Conservation (phyloP, 1,140 invertebrate species). For the Sarcophaga peregrina region DNA sequence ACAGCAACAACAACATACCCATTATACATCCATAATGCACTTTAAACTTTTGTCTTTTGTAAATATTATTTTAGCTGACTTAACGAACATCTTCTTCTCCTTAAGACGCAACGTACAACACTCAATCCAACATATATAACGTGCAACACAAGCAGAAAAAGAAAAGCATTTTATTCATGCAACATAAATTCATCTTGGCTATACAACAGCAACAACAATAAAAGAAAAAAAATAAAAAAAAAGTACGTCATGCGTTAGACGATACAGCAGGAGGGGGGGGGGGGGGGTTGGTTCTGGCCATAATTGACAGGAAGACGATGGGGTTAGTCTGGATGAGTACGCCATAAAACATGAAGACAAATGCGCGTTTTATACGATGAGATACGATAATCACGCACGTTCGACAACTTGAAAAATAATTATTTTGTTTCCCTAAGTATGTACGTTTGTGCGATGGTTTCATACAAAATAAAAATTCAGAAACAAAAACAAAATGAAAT, state of each 20-base stretch:
- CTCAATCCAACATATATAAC: background rate
- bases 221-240: background rate
- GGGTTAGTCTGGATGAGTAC: background rate
- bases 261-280: background rate
- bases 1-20: background rate
- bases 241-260: too few relatives aligned
- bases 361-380: slow-evolving; percentile 12
- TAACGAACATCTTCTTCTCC: background rate
- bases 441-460: background rate
- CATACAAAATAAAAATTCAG: background rate
- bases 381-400: slow-evolving; percentile 45
- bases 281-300: background rate
- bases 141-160: background rate
- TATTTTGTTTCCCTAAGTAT: slow-evolving; percentile 28
- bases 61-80: slow-evolving; percentile 41
- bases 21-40: slow-evolving; percentile 37
- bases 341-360: slow-evolving; percentile 25
- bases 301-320: background rate
- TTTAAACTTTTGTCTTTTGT: slow-evolving; percentile 41
- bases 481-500: too few relatives aligned
- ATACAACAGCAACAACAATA: background rate
- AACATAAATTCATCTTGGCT: too few relatives aligned
- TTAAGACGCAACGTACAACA: slow-evolving; percentile 2
- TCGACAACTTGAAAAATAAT: slow-evolving; percentile 46
- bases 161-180: background rate